These are phyloP conservation scores for Strigamia transsilvanica DNA, from an alignment of 2,888 invertebrate species.

Conservation along the genomic window DNA sequence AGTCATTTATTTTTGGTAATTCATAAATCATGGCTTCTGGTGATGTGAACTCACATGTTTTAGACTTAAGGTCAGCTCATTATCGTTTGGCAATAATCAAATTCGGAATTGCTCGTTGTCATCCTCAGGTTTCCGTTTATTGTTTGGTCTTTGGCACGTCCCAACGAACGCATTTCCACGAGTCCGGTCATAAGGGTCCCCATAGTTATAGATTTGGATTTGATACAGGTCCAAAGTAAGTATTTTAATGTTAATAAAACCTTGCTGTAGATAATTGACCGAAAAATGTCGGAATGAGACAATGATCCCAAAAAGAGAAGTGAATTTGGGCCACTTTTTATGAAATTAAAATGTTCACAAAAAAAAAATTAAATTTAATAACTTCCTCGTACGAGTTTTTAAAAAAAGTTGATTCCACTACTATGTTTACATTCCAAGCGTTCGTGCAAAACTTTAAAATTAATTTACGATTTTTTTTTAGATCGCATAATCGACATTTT, in stretches of 20 bases:
- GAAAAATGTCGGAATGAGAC: neutral
- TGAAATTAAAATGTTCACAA: neutral
- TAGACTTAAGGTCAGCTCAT: no score
- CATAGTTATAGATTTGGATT: slow-evolving; percentile 84
- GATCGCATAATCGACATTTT: slow-evolving; percentile 74
- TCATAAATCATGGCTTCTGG: neutral
- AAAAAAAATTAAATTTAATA: neutral
- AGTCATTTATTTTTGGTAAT: neutral
- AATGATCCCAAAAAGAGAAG: slow-evolving; percentile 18
- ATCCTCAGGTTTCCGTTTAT: neutral
- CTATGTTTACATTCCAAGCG: no score
- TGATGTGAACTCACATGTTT: no score
- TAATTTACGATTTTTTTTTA: slow-evolving; percentile 44
- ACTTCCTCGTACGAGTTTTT: no score
- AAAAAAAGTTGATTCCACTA: no score
- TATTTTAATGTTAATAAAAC: slow-evolving; percentile 23
- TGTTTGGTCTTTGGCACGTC: neutral
- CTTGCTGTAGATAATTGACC: neutral
- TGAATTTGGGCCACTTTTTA: slow-evolving; percentile 32
- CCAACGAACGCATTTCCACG: slow-evolving; percentile 53
- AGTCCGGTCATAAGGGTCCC: slow-evolving; percentile 77
- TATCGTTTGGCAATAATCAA: neutral
- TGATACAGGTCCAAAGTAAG: slow-evolving; percentile 84
- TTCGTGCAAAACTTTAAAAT: no score
- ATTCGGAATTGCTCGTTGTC: neutral